Evolutionary conservation across 2,888 invertebrate species (phyloP).

Genomic region (Agonum fuliginosum): DNA sequence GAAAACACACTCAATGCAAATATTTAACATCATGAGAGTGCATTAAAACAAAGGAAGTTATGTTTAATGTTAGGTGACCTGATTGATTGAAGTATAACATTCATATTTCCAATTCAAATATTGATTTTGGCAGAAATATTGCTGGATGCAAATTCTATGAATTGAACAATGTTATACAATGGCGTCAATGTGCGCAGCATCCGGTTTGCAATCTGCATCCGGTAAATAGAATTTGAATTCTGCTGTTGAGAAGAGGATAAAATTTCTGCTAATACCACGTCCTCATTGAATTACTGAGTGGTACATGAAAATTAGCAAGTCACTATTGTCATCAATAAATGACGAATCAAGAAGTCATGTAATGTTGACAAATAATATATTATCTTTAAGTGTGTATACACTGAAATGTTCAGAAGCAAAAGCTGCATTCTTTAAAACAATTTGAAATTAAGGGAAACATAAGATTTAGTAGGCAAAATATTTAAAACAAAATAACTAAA

Average conservation of each 20-base stretch:
- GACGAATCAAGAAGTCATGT: no score
- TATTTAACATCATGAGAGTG: neutral
- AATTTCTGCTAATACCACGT: no score
- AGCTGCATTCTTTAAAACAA: no score
- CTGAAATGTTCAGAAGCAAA: no score
- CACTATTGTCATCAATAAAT: no score
- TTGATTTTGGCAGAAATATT: conserved; percentile 19
- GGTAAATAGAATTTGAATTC: conserved; percentile 5
- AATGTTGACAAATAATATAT: no score
- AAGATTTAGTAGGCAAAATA: no score
- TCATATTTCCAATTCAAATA: neutral
- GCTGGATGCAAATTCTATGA: conserved; percentile 12
- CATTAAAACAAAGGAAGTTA: neutral
- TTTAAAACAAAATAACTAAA: no score
- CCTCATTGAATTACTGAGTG: no score
- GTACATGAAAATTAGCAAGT: no score
- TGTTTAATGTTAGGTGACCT: neutral
- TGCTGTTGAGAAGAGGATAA: neutral
- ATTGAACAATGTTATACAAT: neutral
- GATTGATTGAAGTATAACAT: neutral
- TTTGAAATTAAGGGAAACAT: no score
- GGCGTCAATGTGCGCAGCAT: neutral
- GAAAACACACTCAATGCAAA: neutral
- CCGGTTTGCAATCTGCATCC: neutral
- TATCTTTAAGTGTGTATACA: no score